A percentile compares a stretch with the other conserved stretches of the same genome.
These are phyloP conservation scores for Macrostomum lignano DNA, from an alignment of 1,140 invertebrate species.

Conservation along the genomic window DNA sequence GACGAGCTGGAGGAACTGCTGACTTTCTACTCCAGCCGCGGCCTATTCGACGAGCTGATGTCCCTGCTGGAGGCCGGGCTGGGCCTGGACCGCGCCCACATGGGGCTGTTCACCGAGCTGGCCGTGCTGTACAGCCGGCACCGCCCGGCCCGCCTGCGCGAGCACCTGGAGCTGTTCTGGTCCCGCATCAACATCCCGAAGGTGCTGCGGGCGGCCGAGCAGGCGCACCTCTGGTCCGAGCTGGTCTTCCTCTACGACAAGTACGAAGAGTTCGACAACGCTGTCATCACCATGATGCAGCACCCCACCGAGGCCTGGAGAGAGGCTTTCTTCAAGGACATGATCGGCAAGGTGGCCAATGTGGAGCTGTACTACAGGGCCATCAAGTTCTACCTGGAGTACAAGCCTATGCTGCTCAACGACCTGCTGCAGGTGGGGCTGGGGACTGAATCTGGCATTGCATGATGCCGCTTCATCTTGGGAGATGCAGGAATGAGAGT, in stretches of 20 bases:
- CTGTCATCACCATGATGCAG: slow-evolving; percentile 90
- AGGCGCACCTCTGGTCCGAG: slow-evolving; percentile 93
- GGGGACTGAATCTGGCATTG: too few relatives aligned
- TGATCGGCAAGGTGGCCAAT: slow-evolving; percentile 45
- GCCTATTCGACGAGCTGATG: slow-evolving; percentile 92
- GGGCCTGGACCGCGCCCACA: slow-evolving; percentile 78
- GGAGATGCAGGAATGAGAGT: too few relatives aligned
- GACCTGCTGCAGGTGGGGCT: too few relatives aligned
- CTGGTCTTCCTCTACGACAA: slow-evolving; percentile 97
- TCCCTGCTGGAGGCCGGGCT: slow-evolving; percentile 76
- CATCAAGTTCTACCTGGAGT: slow-evolving; percentile 94
- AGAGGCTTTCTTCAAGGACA: slow-evolving; percentile 91
- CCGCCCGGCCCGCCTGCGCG: slow-evolving; percentile 91
- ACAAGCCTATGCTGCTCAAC: slow-evolving; percentile 76
- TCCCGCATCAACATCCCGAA: slow-evolving; percentile 98
- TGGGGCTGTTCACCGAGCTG: slow-evolving; percentile 99
- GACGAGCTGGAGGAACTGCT: slow-evolving; percentile 95
- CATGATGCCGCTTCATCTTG: too few relatives aligned
- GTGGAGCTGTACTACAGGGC: slow-evolving; percentile 97
- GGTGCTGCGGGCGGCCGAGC: slow-evolving; percentile 76
- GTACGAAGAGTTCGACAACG: slow-evolving; percentile 98
- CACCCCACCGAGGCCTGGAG: slow-evolving; percentile 97
- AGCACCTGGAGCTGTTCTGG: slow-evolving; percentile 97
- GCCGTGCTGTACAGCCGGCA: slow-evolving; percentile 96
- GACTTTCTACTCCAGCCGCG: slow-evolving; percentile 78